Evolutionary conservation across 2,113 vertebrate species (phyloP), one percentile per base, ranked within the genome.

Genomic region (Dinomys branickii): DNA sequence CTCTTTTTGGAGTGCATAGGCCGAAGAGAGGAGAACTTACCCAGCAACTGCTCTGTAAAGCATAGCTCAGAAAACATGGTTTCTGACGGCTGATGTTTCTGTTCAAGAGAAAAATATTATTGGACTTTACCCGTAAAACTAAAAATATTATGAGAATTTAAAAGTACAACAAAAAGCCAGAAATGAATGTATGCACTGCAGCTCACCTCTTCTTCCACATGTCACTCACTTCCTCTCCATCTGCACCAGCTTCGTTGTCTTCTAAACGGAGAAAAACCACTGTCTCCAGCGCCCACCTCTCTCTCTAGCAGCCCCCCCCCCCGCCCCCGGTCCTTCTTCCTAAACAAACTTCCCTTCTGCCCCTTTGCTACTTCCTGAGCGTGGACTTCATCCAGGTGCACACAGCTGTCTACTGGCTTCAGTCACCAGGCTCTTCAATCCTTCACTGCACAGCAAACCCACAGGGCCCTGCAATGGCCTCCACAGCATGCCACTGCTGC

Each of bases 1-100:
- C 94, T 96, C 95, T 97, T 91, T 38, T 94, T 91, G 83, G 89
- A 96, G 92, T 50, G 38, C 44, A 92, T 69, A 24, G 91, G 86
- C 83, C 95, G 87, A 92, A 94, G 56, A 78, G 33, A 96, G 58
- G 47, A 69, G 93, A 97, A 77, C 22, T 82, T 54, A 59, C 2
- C 30, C 89, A 94, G 19, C 54, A 69, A 52, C 86, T 3, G 17
- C 54, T 77, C 96, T 95, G 26, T 50, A 97, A 98, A 97, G 94
- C 94, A 78, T 11, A 85, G 67, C 82, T 67, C 77, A 85, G 83
- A 92, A 84, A 61, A 88, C 10, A 56, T 0, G 10, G 83, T 94
- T 97, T 33, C 63, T 78, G 4, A 58, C 26, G 73, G 35, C 14
- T 35, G 1, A 86, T 71, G 54, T 71, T 94, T 90, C 81, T 90